These are phyloP conservation scores for Euzophera pinguis DNA, from an alignment of 2,888 invertebrate species.

Conservation along the genomic window DNA sequence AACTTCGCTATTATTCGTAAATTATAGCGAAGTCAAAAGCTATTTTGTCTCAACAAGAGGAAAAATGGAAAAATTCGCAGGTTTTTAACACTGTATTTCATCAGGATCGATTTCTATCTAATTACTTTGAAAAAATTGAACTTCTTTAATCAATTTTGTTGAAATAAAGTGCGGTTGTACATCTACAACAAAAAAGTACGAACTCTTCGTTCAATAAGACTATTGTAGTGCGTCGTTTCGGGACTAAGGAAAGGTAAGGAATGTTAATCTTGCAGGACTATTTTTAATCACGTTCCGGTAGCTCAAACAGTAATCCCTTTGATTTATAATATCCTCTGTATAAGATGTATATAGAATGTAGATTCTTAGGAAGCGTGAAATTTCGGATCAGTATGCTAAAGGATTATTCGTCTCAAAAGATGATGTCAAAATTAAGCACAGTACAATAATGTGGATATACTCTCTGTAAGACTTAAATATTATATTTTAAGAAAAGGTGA, in stretches of 20 bases:
- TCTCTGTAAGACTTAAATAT: too few relatives aligned
- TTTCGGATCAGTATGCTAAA: slow-evolving; percentile 1
- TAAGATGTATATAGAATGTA: background rate
- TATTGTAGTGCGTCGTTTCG: background rate
- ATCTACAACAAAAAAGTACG: background rate
- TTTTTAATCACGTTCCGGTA: slow-evolving; percentile 21
- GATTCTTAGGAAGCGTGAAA: slow-evolving; percentile 2
- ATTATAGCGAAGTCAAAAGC: too few relatives aligned
- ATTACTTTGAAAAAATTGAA: too few relatives aligned
- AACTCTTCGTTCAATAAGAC: background rate
- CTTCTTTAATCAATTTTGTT: background rate
- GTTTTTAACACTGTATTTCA: too few relatives aligned
- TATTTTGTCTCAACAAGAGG: too few relatives aligned
- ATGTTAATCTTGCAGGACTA: slow-evolving; percentile 23
- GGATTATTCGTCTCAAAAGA: background rate
- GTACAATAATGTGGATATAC: too few relatives aligned
- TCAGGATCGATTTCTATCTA: too few relatives aligned
- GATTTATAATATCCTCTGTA: slow-evolving; percentile 12
- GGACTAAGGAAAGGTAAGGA: slow-evolving; percentile 17
- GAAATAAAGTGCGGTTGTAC: background rate
- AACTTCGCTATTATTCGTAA: too few relatives aligned
- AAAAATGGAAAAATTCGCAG: too few relatives aligned
- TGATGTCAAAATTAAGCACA: too few relatives aligned
- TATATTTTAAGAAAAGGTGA: too few relatives aligned
- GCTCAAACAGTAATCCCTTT: slow-evolving; percentile 2